Conservation (phyloP, 2,797 vertebrate species). For the Myotis myotis region DNA sequence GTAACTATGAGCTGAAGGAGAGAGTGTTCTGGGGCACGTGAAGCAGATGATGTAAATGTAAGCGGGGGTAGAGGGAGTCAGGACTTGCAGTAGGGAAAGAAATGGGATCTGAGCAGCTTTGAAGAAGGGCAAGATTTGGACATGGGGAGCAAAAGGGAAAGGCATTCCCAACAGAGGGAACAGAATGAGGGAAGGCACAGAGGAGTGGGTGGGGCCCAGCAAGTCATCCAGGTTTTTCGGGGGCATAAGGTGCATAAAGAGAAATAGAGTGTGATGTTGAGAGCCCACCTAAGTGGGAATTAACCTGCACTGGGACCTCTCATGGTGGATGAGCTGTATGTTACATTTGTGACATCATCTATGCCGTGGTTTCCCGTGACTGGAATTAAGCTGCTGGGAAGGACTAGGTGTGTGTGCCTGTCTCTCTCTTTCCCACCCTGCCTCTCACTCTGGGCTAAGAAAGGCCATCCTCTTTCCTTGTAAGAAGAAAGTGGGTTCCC, state of each 20-base stretch:
- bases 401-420: neutral
- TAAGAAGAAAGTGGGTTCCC: neutral
- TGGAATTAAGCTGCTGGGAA: neutral
- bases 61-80: neutral
- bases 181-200: neutral
- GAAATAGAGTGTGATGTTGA: fast-evolving
- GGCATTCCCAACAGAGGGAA: neutral
- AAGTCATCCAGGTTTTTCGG: neutral
- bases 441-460: neutral
- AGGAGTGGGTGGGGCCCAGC: neutral
- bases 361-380: neutral
- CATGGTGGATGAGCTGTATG: too few relatives aligned
- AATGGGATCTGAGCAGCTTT: neutral
- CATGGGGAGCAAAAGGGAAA: neutral
- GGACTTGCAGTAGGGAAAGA: neutral
- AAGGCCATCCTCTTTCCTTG: neutral
- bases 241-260: neutral
- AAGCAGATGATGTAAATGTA: neutral
- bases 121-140: neutral
- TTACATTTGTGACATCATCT: neutral
- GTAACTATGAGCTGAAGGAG: neutral
- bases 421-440: neutral
- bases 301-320: neutral
- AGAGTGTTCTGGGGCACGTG: too few relatives aligned
- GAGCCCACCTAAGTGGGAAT: neutral